These are phyloP conservation scores for Sycobia sp. DNA, from an alignment of 1,140 invertebrate genomes.

Conservation along the genomic window DNA sequence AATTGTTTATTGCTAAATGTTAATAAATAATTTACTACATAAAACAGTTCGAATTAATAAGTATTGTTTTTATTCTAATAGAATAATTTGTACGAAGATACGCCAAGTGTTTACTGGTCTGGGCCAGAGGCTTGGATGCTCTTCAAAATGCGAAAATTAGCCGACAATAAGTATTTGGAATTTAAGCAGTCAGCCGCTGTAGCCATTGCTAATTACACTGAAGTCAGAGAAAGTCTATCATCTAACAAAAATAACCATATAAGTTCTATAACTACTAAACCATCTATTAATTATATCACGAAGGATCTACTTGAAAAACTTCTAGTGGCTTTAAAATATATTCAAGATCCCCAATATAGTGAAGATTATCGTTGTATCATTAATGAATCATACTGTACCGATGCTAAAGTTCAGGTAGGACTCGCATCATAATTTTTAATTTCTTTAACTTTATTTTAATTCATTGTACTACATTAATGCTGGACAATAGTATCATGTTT, in stretches of 20 bases:
- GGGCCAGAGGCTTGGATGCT: constrained; percentile 36
- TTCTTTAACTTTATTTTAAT: too few species aligned
- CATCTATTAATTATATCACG: constrained; percentile 33
- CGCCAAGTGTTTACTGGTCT: constrained; percentile 38
- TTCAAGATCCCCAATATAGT: constrained; percentile 16
- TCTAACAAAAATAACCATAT: not conserved
- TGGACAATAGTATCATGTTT: too few species aligned
- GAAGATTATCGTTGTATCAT: constrained; percentile 11
- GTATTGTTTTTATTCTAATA: not conserved
- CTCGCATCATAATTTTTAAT: too few species aligned
- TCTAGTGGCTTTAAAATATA: constrained; percentile 32
- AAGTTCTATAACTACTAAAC: not conserved
- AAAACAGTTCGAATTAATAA: not conserved
- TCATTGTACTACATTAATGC: too few species aligned
- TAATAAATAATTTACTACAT: not conserved
- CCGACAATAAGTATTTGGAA: rapidly evolving
- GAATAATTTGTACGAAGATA: constrained; percentile 5
- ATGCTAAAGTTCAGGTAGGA: constrained; percentile 22
- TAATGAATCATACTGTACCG: not conserved
- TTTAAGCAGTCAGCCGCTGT: constrained; percentile 14
- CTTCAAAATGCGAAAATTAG: constrained; percentile 35
- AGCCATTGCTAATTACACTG: constrained; percentile 30
- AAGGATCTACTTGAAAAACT: constrained; percentile 42
- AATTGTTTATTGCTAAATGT: too few species aligned
- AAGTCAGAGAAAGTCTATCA: constrained; percentile 34